Base-by-base conservation (phyloP, 2,113 vertebrate genomes). In the Danionella cerebrum region DNA sequence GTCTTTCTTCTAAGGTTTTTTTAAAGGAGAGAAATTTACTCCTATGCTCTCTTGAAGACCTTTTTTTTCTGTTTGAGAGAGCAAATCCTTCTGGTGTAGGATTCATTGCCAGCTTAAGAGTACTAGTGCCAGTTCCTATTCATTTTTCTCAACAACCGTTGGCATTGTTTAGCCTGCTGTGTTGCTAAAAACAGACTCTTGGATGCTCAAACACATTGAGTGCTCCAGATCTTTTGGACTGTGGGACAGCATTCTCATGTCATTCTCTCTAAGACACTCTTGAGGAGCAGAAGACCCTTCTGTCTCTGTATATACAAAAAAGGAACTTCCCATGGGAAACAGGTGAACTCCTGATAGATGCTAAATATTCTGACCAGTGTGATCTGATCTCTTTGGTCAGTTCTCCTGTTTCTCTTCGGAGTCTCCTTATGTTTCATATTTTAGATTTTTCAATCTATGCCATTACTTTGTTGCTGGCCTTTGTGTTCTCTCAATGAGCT, bases 101-200 rank as follows among this genome's bases (percentile, higher is more conserved):
- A 81, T 76, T 39, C 63, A 80, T 60, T 83, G 81, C 83, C 83
- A 83, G 80, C 38, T 58, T 70, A 76, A 65, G 45, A 53, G 55
- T 59, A 33, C 22, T 35, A 3, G 48, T 76, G 81, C 82, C 83
- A 85, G 72, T 71, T 82, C 35, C 58, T 78, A 79, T 81, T 85
- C 73, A 80, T 79, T 75, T 72, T 67, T 70, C 57, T 63, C 74
- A 81, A 85, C 78, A 86, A 81, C 76, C 27, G 63, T 19, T 70
- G 71, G 76, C 73, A 80, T 85, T 86, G 84, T 84, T 78, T 71
- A 73, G 48, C 39, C 80, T 79, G 68, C 70, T 77, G 73, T 79
- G 65, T 67, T 60, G 19, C 35, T 53, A 66, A 69, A 67, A 79
- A 53, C 58, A 67, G 44, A 50, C 65, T 38, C 39, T 36, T 10